Base-by-base conservation (phyloP, 2,888 invertebrate genomes). In the Dolomedes plantarius region DNA sequence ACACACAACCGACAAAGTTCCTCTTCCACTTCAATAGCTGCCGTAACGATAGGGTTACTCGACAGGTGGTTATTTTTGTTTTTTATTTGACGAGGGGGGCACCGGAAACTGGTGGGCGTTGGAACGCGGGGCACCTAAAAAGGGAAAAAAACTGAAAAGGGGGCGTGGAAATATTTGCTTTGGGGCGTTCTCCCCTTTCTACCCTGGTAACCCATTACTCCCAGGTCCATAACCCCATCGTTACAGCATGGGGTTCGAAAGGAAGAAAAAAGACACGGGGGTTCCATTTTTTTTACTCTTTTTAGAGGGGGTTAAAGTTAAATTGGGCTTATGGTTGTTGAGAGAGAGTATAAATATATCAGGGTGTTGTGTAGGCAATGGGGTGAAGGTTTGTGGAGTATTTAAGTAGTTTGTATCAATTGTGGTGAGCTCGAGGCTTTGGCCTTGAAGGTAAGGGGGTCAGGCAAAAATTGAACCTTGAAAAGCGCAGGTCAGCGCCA, bases 41-140 rank as follows among this genome's bases (percentile, higher is more conserved):
- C 28, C 64, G 82, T 75, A 75, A 69, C 62, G 82, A 82, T 64
- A 64, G 82, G 82, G 82, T 82, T 82, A 76, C 76, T 46, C 50
- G 72, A 75, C 82, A 82, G 82, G 82, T 82, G 82, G 82, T 64
- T 82, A 82, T 82, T 82, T 82, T 71, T 75, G 27, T 69, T 69
- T 81, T 74, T 79, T 77, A 72, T 72, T 13, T 27, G 65, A 0
- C 28, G 3, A 27, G 65, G 62, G 69, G 67, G 56, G 41, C 41
- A 72, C 82, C 68, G 82, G 82, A 82, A 82, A 64, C 82, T 41
- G 76, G 82, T 82, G 82, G 82, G 82, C 82, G 82, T 82, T 39
- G 82, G 82, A 82, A 82, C 82, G 82, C 76, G 31, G 36, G 78
- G 50, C 56, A 50, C 32, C 50, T 13, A 27, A 13, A 31, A 23